These are phyloP conservation scores for Erebia ligea DNA, from an alignment of 2,888 invertebrate species.

Conservation along the genomic window DNA sequence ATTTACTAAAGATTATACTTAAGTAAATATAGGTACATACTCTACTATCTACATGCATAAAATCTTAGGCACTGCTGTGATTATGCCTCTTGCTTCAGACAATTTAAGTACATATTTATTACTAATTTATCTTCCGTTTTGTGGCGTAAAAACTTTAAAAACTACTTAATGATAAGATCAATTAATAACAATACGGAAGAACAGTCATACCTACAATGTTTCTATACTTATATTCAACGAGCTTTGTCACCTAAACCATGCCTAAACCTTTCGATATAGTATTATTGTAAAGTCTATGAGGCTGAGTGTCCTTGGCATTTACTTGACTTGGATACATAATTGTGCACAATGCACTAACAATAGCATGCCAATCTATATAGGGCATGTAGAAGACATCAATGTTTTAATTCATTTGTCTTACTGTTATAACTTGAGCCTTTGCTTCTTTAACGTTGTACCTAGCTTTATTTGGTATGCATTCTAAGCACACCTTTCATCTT, in stretches of 20 bases:
- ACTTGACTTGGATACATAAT: slow-evolving; percentile 21
- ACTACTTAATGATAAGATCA: background rate
- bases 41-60: background rate
- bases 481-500: too few relatives aligned
- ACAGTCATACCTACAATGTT: background rate
- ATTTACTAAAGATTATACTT: too few relatives aligned
- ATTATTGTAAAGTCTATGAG: slow-evolving; percentile 19
- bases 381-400: slow-evolving; percentile 17
- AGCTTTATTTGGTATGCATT: too few relatives aligned
- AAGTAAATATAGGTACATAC: too few relatives aligned
- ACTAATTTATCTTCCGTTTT: background rate
- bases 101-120: slow-evolving; percentile 1
- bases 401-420: slow-evolving; percentile 4
- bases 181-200: background rate
- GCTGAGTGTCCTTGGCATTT: slow-evolving; percentile 35
- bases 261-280: slow-evolving; percentile 27
- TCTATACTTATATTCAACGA: background rate
- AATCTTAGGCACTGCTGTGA: background rate
- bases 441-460: background rate
- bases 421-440: background rate
- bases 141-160: background rate
- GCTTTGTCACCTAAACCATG: slow-evolving; percentile 26
- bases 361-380: slow-evolving; percentile 27
- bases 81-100: background rate
- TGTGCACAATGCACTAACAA: slow-evolving; percentile 27